Evolutionary conservation across 2,888 invertebrate species (phyloP), one percentile per base, ranked within the genome.

Genomic region (Miltochrista miniata): DNA sequence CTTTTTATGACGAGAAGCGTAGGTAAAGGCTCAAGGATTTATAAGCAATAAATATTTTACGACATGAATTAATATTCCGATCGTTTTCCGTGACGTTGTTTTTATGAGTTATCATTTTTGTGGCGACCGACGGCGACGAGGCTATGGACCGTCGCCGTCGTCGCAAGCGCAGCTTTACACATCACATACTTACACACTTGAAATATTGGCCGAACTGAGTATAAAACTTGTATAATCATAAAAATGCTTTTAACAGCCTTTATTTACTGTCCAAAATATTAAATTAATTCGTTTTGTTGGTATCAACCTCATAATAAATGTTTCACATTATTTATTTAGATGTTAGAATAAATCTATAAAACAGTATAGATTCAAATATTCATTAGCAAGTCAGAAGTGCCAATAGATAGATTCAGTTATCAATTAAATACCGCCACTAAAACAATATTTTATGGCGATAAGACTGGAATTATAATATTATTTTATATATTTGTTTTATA

Each of bases 1-100:
- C 85, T 90, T 91, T 91, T 91, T 91, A 91, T 91, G 90, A 90
- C 86, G 88, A 84, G 87, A 86, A 86, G 86, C 90, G 90, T 90
- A 90, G 88, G 90, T 87, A 91, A 88, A 87, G 87, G 87, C 87
- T 89, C 90, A 91, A 91, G 91, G 91, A 91, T 91, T 91, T 91
- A 90, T 90, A 91, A 85, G 90, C 65, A 86, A 90, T 91, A 90
- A 91, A 91, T 91, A 87, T 91, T 91, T 91, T 89, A 91, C 91
- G 91, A 90, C 89, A 84, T 81, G 86, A 90, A 91, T 91, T 91
- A 90, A 91, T 91, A 91, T 91, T 90, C 91, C 80, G 88, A 89
- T 88, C 91, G 90, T 90, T 90, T 87, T 89, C 85, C 77, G 89
- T 91, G 90, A 91, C 90, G 90, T 89, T 82, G 80, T 89, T 90